Base-by-base conservation (phyloP, 2,797 vertebrate genomes). In the Sebastes glaucus region DNA sequence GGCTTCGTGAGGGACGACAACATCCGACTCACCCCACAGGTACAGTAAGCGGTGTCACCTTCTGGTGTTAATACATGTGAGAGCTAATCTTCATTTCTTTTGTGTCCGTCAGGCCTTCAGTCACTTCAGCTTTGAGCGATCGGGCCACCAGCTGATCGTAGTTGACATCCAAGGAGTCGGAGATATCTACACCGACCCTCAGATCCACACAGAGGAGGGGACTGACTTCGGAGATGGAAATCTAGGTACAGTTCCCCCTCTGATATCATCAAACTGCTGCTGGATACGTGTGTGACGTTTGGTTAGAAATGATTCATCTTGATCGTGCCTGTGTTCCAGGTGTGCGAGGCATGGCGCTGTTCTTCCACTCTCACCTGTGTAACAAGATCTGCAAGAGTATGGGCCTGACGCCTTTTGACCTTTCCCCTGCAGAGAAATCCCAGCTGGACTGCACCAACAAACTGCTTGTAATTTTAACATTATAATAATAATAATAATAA, bases 111-210 rank as follows among this genome's bases (percentile, higher is more conserved):
- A 99, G 99, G 97, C 98, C 60, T 99, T 99, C 80, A 99, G 98
- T 88, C 98, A 99, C 93, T 99, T 99, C 94, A 95, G 96, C 0
- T 99, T 99, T 66, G 99, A 99, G 92, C 97, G 98, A 35, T 99
- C 99, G 0, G 98, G 97, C 72, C 99, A 99, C 89, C 98, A 99
- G 71, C 96, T 99, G 89, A 98, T 99, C 6, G 96, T 99, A 59
- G 99, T 99, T 67, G 99, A 99, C 93, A 98, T 99, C 93, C 99
- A 99, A 85, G 99, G 98, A 7, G 99, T 99, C 1, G 99, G 99
- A 2, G 99, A 99, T 88, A 97, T 99, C 64, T 99, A 99, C 94
- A 99, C 99, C 0, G 99, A 99, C 91, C 99, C 99, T 57, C 99
- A 99, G 95, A 98, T 99, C 92, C 99, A 99, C 93, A 99, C 99